A percentile compares a stretch with the other conserved stretches of the same genome.
These are phyloP conservation scores for Enteromius radiatus DNA, from an alignment of 2,797 vertebrate species.

Conservation along the genomic window DNA sequence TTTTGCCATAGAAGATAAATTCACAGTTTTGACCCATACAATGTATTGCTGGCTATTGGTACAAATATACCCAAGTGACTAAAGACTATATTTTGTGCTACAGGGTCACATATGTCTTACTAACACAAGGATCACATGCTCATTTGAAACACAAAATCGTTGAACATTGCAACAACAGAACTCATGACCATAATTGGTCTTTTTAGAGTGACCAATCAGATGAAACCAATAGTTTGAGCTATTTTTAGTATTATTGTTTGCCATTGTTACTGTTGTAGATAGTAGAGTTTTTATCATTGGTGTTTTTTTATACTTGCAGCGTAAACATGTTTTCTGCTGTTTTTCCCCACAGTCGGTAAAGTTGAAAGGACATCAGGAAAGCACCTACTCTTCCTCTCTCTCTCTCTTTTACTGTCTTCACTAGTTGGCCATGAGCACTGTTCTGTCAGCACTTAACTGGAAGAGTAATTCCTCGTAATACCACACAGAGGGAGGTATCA, in stretches of 20 bases:
- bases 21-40: too few relatives aligned
- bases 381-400: slow-evolving; percentile 26
- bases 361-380: slow-evolving; percentile 31
- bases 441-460: slow-evolving; percentile 49
- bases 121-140: background rate
- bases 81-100: too few relatives aligned
- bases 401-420: background rate
- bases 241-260: background rate
- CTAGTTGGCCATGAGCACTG: slow-evolving; percentile 43
- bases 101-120: too few relatives aligned
- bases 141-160: background rate
- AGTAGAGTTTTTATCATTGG: background rate
- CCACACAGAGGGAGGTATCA: slow-evolving; percentile 44
- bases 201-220: background rate
- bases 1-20: too few relatives aligned
- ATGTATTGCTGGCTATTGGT: too few relatives aligned
- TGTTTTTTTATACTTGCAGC: background rate
- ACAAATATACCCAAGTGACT: too few relatives aligned
- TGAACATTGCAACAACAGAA: background rate
- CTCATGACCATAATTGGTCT: background rate
- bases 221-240: background rate
- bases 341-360: slow-evolving; percentile 7
- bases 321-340: slow-evolving; percentile 10
- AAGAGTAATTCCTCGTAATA: slow-evolving; percentile 37
- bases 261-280: background rate